These are phyloP conservation scores for Dromius quadrimaculatus DNA, from an alignment of 2,888 invertebrate genomes.

Conservation along the genomic window DNA sequence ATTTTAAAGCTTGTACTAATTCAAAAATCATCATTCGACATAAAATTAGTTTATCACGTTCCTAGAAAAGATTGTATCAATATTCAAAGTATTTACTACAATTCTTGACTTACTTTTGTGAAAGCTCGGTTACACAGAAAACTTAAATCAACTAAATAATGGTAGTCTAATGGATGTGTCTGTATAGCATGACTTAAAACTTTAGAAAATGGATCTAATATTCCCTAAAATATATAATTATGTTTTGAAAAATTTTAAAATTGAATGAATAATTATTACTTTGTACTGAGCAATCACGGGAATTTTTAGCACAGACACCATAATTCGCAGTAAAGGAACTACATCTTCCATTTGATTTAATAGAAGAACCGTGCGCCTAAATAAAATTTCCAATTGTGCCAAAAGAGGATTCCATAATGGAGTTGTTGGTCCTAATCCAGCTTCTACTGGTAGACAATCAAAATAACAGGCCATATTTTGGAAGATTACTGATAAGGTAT, in stretches of 20 bases:
- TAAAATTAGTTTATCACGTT: conserved; percentile 93
- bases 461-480: conserved; percentile 95
- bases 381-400: conserved; percentile 87
- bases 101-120: conserved; percentile 77
- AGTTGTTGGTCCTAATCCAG: conserved; percentile 76
- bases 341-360: conserved; percentile 79
- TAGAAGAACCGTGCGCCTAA: conserved; percentile 80
- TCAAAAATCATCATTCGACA: conserved; percentile 94
- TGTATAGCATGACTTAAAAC: conserved; percentile 93
- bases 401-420: conserved; percentile 85
- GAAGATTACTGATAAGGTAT: conserved; percentile 81
- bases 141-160: conserved; percentile 87
- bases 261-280: conserved; percentile 66
- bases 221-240: conserved; percentile 69
- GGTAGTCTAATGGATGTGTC: conserved; percentile 84
- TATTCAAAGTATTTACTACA: background rate
- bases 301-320: conserved; percentile 84
- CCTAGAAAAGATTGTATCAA: conserved; percentile 68
- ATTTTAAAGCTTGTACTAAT: conserved; percentile 93
- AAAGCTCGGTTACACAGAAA: conserved; percentile 92
- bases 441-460: conserved; percentile 89
- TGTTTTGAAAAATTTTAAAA: background rate
- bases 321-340: conserved; percentile 79
- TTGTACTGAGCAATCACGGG: conserved; percentile 86
- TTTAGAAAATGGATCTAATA: conserved; percentile 96